Conservation (phyloP, 2,113 vertebrate species). For the Phylloscopus trochilus region DNA sequence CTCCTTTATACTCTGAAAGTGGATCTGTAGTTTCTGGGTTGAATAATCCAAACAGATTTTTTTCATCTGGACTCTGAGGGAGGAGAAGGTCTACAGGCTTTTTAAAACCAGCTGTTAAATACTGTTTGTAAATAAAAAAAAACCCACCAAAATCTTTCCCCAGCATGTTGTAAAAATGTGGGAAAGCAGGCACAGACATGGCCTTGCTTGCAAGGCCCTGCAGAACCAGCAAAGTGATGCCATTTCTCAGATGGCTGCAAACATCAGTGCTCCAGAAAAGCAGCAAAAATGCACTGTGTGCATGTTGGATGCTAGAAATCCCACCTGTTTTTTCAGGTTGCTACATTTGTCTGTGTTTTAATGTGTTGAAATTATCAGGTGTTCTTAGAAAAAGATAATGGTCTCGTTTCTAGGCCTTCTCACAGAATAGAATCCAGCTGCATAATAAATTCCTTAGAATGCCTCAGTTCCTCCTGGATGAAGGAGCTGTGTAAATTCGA, state of each 20-base stretch:
- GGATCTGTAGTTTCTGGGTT: background rate
- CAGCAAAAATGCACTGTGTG: background rate
- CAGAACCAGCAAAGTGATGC: background rate
- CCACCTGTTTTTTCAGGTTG: background rate
- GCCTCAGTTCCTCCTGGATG: background rate
- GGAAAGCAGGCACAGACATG: background rate
- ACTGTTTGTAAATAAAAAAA: background rate
- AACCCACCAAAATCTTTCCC: background rate
- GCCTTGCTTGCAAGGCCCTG: background rate
- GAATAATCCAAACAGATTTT: background rate
- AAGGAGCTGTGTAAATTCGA: background rate
- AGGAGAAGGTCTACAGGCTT: background rate
- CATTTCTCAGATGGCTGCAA: background rate
- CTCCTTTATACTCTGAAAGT: background rate
- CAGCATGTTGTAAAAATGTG: background rate
- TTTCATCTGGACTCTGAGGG: background rate
- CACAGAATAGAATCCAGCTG: background rate
- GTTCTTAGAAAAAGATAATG: background rate
- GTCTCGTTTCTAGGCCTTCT: background rate
- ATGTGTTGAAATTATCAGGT: background rate
- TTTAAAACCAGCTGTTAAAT: background rate
- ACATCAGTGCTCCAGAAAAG: background rate
- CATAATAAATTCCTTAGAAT: background rate
- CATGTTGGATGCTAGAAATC: background rate
- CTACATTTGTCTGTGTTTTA: background rate